Evolutionary conservation across 2,888 invertebrate genomes (phyloP), one percentile per base, ranked within the genome.

Genomic region (Euclidia mi): DNA sequence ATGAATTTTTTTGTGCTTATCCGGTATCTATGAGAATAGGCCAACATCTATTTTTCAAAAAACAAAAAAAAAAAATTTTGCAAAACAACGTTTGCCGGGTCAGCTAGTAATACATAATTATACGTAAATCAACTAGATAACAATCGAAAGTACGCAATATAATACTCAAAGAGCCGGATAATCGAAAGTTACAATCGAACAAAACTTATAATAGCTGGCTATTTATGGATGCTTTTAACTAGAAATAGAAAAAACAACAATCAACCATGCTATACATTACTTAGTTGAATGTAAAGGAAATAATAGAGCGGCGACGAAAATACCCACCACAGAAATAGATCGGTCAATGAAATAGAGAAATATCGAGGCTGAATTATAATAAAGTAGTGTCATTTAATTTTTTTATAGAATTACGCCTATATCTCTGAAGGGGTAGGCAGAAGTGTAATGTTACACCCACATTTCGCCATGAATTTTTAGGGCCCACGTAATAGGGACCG

Each of bases 181-280:
- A 34, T 50, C 34, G 44, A 56, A 58, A 41, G 18, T 51, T 32
- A 51, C 17, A 53, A 56, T 47, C 57, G 57, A 67, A 48, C n/a
- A n/a, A 25, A 3, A 7, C 6, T 25, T 49, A 20, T 40, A 40
- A 25, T 43, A 37, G 31, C 29, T 48, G 20, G 42, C 40, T 71
- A 74, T 73, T 73, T 63, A 55, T 47, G 45, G 46, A 42, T 40
- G 56, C 57, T 65, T 67, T 58, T 57, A 63, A 62, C 46, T 71
- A 61, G 43, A 71, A 70, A 56, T n/a, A n/a, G n/a, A 65, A 71
- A 69, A 55, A 66, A 74, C 37, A 48, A 62, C 51, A 59, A 59
- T 57, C 56, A 52, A 59, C 65, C 64, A 56, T 58, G 49, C 50
- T 32, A 60, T 65, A 66, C 55, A 64, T 65, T 61, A 37, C 14